Percentiles rank a stretch among this genome's conserved stretches.
Evolutionary conservation across 23 tunicate species (phyloP).

Genomic region (Halocynthia roretzi): DNA sequence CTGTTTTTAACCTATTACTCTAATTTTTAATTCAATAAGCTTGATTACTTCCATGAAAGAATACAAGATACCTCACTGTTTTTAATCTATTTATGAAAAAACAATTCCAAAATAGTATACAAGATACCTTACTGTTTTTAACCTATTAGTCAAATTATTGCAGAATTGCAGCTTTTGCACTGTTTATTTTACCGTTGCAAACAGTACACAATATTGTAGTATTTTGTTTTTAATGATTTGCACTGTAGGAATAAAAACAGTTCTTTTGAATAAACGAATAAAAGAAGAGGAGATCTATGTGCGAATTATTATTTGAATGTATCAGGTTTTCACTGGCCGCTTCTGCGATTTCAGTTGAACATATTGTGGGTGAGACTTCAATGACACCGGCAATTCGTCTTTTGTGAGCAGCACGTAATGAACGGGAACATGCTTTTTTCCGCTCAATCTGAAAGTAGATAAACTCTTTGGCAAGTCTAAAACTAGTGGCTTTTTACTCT

Average conservation of each 20-base stretch:
- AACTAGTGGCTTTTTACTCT: no score
- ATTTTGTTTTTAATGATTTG: no score
- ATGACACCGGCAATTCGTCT: conserved; percentile 43
- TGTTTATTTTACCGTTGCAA: background rate
- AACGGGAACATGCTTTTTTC: conserved; percentile 42
- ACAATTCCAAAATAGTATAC: no score
- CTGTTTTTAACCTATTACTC: no score
- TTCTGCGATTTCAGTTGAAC: conserved; percentile 20
- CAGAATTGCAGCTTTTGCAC: background rate
- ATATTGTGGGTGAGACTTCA: conserved; percentile 43
- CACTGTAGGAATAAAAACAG: no score
- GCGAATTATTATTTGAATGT: no score
- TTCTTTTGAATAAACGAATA: no score
- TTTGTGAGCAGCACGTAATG: conserved; percentile 43
- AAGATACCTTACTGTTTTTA: no score
- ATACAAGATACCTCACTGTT: background rate
- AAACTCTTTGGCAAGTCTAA: background rate
- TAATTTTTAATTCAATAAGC: background rate
- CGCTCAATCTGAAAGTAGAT: conserved; percentile 24
- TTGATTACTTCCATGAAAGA: background rate
- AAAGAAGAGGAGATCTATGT: no score
- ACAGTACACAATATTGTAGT: background rate
- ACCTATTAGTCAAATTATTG: background rate
- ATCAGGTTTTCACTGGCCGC: no score
- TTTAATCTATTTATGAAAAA: no score